phyloP scores from a whole-genome alignment of 1,140 invertebrate genomes.

The Linepithema humile region DNA sequence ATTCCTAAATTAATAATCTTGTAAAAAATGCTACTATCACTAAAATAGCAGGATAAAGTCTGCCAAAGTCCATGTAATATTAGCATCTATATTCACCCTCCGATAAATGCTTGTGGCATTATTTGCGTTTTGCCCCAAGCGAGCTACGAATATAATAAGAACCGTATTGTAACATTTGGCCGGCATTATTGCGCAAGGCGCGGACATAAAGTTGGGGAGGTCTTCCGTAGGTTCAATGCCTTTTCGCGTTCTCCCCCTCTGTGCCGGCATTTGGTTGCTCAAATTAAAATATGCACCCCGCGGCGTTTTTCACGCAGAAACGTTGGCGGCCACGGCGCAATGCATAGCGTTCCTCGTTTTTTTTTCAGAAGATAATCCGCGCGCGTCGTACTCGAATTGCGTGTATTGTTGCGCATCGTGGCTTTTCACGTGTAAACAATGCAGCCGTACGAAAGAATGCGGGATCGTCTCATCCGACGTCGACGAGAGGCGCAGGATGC shows the following conservation, averaged over 20 bases:
- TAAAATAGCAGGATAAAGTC: background rate
- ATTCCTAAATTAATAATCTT: background rate
- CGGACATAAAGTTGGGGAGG: background rate
- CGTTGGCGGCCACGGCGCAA: background rate
- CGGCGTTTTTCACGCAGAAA: conserved; percentile 45
- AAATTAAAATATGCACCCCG: conserved; percentile 63
- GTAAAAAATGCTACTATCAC: background rate
- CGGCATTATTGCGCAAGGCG: conserved; percentile 1
- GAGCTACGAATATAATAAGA: conserved; percentile 5
- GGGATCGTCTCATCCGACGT: background rate
- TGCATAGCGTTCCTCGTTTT: background rate
- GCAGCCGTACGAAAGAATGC: conserved; percentile 35
- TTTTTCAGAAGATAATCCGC: background rate
- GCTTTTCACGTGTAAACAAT: conserved; percentile 56
- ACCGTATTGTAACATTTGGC: background rate
- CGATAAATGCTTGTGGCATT: background rate
- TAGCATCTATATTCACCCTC: background rate
- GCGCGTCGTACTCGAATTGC: conserved; percentile 49
- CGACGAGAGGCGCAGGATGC: background rate
- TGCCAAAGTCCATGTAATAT: background rate
- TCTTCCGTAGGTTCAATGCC: conserved; percentile 17
- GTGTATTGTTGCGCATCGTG: conserved; percentile 56
- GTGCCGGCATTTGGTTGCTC: conserved; percentile 8
- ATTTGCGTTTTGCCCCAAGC: background rate
- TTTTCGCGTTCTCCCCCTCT: background rate